Percentiles rank a stretch among this genome's conserved stretches.
Evolutionary conservation across 1,140 invertebrate genomes (phyloP).

Genomic region (Drosophila suzukii): DNA sequence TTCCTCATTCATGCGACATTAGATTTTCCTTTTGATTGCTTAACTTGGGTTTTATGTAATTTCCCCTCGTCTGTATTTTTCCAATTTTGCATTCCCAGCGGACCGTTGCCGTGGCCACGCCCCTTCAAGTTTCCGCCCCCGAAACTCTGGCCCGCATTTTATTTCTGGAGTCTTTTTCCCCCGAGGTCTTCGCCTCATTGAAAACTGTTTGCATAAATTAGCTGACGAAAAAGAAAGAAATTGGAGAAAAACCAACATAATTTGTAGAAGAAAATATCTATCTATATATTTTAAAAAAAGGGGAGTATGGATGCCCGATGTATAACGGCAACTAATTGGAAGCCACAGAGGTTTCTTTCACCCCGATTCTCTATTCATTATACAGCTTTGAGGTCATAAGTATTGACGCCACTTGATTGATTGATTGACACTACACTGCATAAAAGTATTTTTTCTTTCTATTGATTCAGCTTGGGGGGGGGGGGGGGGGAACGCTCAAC

Average conservation of each 20-base stretch:
- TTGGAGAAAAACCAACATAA: slow-evolving; percentile 60
- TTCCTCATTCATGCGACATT: slow-evolving; percentile 32
- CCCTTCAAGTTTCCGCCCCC: slow-evolving; percentile 1
- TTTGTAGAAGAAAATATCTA: slow-evolving; percentile 45
- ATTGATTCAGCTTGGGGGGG: slow-evolving; percentile 1
- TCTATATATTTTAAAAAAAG: neutral
- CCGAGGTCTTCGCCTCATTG: slow-evolving; percentile 52
- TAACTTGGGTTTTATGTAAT: slow-evolving; percentile 24
- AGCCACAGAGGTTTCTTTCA: slow-evolving; percentile 37
- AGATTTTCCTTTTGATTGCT: slow-evolving; percentile 16
- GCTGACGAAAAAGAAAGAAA: slow-evolving; percentile 47
- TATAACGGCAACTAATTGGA: slow-evolving; percentile 67
- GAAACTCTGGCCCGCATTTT: slow-evolving; percentile 15
- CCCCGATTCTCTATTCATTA: slow-evolving; percentile 8
- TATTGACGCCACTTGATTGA: slow-evolving; percentile 79
- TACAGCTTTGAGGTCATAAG: slow-evolving; percentile 71
- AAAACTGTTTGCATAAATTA: slow-evolving; percentile 81
- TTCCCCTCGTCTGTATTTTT: slow-evolving; percentile 14
- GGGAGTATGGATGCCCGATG: slow-evolving; percentile 5
- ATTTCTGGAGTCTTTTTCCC: slow-evolving; percentile 30
- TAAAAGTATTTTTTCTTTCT: slow-evolving; percentile 13
- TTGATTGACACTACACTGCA: slow-evolving; percentile 47
- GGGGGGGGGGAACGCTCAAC: slow-evolving; percentile 7
- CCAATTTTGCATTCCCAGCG: slow-evolving; percentile 53
- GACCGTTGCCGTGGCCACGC: slow-evolving; percentile 22